phyloP scores from a whole-genome alignment of 1,140 invertebrate species.

The Cotesia vestalis region DNA sequence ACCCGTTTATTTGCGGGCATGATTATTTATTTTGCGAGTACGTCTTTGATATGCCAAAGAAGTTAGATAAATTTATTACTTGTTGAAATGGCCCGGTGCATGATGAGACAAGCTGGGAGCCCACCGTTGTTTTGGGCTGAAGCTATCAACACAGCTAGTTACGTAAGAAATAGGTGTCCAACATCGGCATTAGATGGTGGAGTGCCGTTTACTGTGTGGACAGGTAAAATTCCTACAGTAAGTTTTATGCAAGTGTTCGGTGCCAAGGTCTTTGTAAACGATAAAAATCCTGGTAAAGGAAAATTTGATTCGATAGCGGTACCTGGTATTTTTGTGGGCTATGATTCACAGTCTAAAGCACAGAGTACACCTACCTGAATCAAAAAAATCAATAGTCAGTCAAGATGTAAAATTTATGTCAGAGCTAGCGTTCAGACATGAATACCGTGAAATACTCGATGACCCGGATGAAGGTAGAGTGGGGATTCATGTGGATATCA shows the following conservation, averaged over 20 bases:
- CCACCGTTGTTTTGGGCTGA: constrained; percentile 38
- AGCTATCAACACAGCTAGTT: constrained; percentile 40
- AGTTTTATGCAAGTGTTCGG: constrained; percentile 14
- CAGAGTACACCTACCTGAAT: not conserved
- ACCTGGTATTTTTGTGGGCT: constrained; percentile 17
- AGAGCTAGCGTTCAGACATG: not conserved
- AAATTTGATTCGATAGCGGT: constrained; percentile 17
- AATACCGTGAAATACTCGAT: not conserved
- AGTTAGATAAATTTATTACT: too few relatives aligned
- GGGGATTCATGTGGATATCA: not conserved
- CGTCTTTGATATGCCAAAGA: too few relatives aligned
- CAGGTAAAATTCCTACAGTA: not conserved
- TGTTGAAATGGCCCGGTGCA: constrained; percentile 31
- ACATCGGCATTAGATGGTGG: constrained; percentile 29
- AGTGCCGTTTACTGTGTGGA: constrained; percentile 18
- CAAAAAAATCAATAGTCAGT: not conserved
- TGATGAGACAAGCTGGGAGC: constrained; percentile 39
- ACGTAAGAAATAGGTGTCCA: constrained; percentile 39
- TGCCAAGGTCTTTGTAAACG: constrained; percentile 1
- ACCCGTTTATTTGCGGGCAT: too few relatives aligned
- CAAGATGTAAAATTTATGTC: constrained; percentile 24
- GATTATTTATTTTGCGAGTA: too few relatives aligned
- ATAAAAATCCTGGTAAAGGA: constrained; percentile 12
- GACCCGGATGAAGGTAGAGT: not conserved
- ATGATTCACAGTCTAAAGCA: constrained; percentile 14